These are phyloP conservation scores for Agrilus cyanescens DNA, from an alignment of 2,888 invertebrate genomes.

Conservation along the genomic window DNA sequence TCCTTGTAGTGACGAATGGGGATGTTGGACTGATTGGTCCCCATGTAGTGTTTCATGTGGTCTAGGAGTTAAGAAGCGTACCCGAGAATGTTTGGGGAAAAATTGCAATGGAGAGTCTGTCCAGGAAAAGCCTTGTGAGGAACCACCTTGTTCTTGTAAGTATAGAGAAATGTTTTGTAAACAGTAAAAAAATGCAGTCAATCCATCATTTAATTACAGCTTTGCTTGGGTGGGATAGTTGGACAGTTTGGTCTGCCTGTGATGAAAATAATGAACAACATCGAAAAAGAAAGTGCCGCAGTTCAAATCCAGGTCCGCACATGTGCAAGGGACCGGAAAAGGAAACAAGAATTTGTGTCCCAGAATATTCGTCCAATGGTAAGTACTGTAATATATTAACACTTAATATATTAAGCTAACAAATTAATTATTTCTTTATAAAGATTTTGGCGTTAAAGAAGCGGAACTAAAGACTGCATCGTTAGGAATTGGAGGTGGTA, in stretches of 20 bases:
- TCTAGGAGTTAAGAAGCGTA: slow-evolving; percentile 53
- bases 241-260: slow-evolving; percentile 62
- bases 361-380: slow-evolving; percentile 30
- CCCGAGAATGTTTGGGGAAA: slow-evolving; percentile 51
- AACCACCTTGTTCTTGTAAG: slow-evolving; percentile 53
- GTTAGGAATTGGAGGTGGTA: slow-evolving; percentile 6
- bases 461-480: slow-evolving; percentile 8
- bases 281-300: slow-evolving; percentile 53
- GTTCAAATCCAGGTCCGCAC: slow-evolving; percentile 40
- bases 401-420: not conserved
- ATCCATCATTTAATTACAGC: slow-evolving; percentile 28
- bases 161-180: slow-evolving; percentile 8
- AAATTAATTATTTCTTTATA: not conserved
- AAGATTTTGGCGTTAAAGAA: slow-evolving; percentile 2
- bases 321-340: slow-evolving; percentile 58
- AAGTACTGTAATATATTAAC: slow-evolving; percentile 5
- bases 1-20: slow-evolving; percentile 64
- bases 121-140: slow-evolving; percentile 58
- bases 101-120: slow-evolving; percentile 39
- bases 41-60: slow-evolving; percentile 67
- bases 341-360: slow-evolving; percentile 54
- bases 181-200: not conserved
- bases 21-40: slow-evolving; percentile 81
- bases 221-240: slow-evolving; percentile 60
- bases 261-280: slow-evolving; percentile 54